phyloP scores from a whole-genome alignment of 1,140 invertebrate genomes.

The Drosophila erecta region DNA sequence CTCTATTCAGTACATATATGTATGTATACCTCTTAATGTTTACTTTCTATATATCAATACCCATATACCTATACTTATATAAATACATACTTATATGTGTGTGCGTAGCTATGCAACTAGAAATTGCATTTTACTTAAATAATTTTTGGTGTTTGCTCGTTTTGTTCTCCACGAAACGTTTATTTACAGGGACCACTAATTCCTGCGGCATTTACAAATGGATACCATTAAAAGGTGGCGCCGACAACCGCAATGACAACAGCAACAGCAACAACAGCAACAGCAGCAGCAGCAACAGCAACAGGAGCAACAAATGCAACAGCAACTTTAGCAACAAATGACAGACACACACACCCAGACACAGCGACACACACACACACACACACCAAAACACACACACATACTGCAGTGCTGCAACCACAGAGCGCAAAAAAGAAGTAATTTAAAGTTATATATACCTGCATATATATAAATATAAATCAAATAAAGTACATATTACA shows the following conservation, averaged over 20 bases:
- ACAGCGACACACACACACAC: slow-evolving; percentile 22
- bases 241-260: slow-evolving; percentile 77
- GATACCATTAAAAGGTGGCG: slow-evolving; percentile 92
- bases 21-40: slow-evolving; percentile 52
- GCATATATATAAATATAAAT: slow-evolving; percentile 47
- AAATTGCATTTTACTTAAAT: slow-evolving; percentile 72
- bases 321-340: slow-evolving; percentile 55
- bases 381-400: slow-evolving; percentile 9
- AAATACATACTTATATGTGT: slow-evolving; percentile 55
- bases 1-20: slow-evolving; percentile 38
- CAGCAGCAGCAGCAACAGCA: slow-evolving; percentile 44
- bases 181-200: slow-evolving; percentile 93
- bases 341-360: slow-evolving; percentile 25
- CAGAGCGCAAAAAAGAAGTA: slow-evolving; percentile 56
- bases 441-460: slow-evolving; percentile 50
- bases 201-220: slow-evolving; percentile 96
- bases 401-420: slow-evolving; percentile 64
- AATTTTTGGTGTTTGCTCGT: slow-evolving; percentile 77
- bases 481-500: slow-evolving; percentile 49
- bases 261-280: slow-evolving; percentile 57
- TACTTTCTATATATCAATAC: slow-evolving; percentile 56
- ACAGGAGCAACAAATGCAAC: slow-evolving; percentile 48
- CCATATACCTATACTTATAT: slow-evolving; percentile 43
- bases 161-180: slow-evolving; percentile 76
- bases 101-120: slow-evolving; percentile 58